These are phyloP conservation scores for Sebastes hubbsi DNA, from an alignment of 2,797 vertebrate genomes.

Conservation along the genomic window DNA sequence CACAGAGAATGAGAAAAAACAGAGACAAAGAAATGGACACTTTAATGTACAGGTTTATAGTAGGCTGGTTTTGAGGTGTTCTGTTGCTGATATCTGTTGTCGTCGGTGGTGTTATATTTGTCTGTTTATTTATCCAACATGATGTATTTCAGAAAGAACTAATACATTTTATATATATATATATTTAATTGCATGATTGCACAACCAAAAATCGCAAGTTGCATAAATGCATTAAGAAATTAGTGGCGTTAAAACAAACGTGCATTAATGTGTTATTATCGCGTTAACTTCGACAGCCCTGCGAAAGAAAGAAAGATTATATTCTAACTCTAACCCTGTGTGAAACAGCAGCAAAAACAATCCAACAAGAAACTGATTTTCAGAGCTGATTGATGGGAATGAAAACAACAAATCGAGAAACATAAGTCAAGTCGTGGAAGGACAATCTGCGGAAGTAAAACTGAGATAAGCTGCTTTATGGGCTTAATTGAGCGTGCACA, in stretches of 20 bases:
- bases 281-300: too few relatives aligned
- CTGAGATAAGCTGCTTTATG: slow-evolving; percentile 58
- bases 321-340: not conserved
- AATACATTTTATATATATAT: not conserved
- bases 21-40: not conserved
- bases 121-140: not conserved
- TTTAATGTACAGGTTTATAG: too few relatives aligned
- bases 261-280: not conserved
- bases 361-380: not conserved
- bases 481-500: slow-evolving; percentile 65
- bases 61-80: fast-evolving
- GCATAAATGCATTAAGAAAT: too few relatives aligned
- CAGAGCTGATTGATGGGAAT: not conserved
- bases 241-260: too few relatives aligned
- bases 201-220: too few relatives aligned
- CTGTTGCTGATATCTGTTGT: not conserved
- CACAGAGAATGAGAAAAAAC: not conserved
- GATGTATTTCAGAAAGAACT: not conserved
- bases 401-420: not conserved
- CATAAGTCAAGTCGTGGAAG: not conserved
- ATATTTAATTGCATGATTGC: too few relatives aligned
- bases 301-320: not conserved
- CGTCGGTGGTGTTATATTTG: not conserved
- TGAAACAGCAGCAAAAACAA: not conserved
- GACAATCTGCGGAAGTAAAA: slow-evolving; percentile 22